Evolutionary conservation across 2,888 invertebrate species (phyloP).

Genomic region (Sericinus montela): DNA sequence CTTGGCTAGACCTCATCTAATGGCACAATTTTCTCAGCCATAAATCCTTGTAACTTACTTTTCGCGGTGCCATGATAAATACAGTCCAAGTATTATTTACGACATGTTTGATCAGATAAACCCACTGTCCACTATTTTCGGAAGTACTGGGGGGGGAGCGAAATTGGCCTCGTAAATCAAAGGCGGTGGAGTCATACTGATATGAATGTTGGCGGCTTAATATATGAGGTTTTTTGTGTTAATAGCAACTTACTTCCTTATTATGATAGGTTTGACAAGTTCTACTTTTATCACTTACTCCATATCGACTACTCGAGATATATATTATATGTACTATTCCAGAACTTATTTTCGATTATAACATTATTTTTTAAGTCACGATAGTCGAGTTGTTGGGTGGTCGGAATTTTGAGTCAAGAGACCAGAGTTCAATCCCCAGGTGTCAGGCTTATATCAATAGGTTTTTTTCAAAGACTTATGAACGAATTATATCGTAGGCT

Average conservation of each 20-base stretch:
- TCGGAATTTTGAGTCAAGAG: no score
- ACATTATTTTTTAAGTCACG: no score
- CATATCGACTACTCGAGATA: background rate
- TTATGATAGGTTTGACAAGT: slow-evolving; percentile 14
- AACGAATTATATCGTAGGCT: no score
- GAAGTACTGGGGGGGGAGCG: slow-evolving; percentile 48
- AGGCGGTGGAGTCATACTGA: slow-evolving; percentile 25
- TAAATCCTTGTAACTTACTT: slow-evolving; percentile 64
- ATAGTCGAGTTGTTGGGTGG: no score
- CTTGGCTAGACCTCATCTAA: background rate
- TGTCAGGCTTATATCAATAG: no score
- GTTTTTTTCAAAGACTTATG: no score
- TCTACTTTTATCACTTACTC: slow-evolving; percentile 2
- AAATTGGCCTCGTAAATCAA: slow-evolving; percentile 70
- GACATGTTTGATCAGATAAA: slow-evolving; percentile 69
- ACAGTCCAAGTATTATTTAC: slow-evolving; percentile 70
- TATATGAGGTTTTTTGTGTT: slow-evolving; percentile 37
- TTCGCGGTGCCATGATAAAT: slow-evolving; percentile 66
- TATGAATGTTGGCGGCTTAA: slow-evolving; percentile 37
- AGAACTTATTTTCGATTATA: no score
- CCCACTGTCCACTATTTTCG: slow-evolving; percentile 56
- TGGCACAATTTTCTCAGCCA: slow-evolving; percentile 37
- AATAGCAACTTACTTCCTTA: slow-evolving; percentile 25
- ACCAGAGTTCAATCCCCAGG: no score
- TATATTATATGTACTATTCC: no score